Evolutionary conservation across 1,140 invertebrate genomes (phyloP), one percentile per base, ranked within the genome.

Genomic region (Drosophila lowei): DNA sequence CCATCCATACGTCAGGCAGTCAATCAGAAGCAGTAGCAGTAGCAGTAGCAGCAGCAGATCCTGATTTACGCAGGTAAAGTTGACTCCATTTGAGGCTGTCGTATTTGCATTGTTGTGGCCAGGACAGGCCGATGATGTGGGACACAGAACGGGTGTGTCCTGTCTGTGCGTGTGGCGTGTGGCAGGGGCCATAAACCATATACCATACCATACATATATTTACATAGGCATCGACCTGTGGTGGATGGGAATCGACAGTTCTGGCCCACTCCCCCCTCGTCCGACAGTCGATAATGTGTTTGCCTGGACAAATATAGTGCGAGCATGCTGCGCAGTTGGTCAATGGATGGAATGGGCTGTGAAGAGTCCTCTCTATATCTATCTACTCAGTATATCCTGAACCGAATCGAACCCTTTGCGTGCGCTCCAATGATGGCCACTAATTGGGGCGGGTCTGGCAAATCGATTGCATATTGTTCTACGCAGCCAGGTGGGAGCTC

Each of bases 61-160:
- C 81, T 85, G 80, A 86, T 81, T 86, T 81, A 85, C 77, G 81
- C 80, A 86, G 83, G 81, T 86, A 79, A 61, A 58, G 50, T 73
- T 62, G 54, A 70, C 71, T 74, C 64, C 50, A 52, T 64, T 64
- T 77, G 59, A 55, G 70, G 58, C 55, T 59, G 62, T 43, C 57
- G 25, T 74, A 66, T 56, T 65, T 67, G 60, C 79, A 80, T 81
- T 85, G 72, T 72, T 68, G 71, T 80, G 78, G 78, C 59, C 77
- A 80, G 76, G 58, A 79, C 76, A 63, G 52, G 21, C 47, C 21
- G 61, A 54, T 63, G 50, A 72, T 56, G 58, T 42, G 64, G 67
- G 67, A 50, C 44, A 38, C 34, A 13, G 11, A 56, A 13, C 21
- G 46, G 41, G 13, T 38, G 50, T 46, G 25, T 48, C 30, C 34